phyloP scores from a whole-genome alignment of 2,797 vertebrate species.

The Bovichtus variegatus region DNA sequence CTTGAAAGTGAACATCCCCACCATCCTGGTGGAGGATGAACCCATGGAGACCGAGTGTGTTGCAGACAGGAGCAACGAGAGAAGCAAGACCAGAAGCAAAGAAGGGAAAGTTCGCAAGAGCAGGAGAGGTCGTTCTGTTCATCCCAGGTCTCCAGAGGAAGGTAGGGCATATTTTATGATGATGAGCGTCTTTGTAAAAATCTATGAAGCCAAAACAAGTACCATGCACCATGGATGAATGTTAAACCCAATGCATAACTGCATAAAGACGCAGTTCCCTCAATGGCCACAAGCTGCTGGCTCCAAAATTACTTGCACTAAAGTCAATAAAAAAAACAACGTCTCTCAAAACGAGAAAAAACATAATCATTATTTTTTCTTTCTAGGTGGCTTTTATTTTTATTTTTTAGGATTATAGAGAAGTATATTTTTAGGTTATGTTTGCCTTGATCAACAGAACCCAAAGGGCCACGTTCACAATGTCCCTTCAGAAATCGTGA shows the following conservation, averaged over 20 bases:
- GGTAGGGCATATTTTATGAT: constrained; percentile 78
- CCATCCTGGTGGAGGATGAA: constrained; percentile 78
- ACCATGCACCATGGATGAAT: neutral
- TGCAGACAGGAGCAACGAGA: constrained; percentile 22
- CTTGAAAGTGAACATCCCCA: constrained; percentile 70
- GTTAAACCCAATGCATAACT: neutral
- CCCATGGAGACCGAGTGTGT: constrained; percentile 65
- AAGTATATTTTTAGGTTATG: neutral
- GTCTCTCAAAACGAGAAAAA: too few relatives aligned
- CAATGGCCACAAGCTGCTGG: neutral
- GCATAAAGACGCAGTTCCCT: neutral
- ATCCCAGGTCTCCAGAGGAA: constrained; percentile 85
- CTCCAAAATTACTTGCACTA: neutral
- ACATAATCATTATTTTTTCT: neutral
- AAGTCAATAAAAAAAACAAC: neutral
- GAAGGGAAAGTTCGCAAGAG: constrained; percentile 69
- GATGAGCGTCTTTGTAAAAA: neutral
- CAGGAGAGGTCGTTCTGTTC: constrained; percentile 67
- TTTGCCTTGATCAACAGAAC: neutral
- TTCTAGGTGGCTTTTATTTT: neutral
- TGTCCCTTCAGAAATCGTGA: too few relatives aligned
- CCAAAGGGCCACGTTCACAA: too few relatives aligned
- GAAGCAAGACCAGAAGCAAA: constrained; percentile 47
- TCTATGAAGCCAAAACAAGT: neutral
- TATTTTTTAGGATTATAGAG: neutral